phyloP scores from a whole-genome alignment of 2,797 vertebrate species.

The Lindbergichthys nudifrons region DNA sequence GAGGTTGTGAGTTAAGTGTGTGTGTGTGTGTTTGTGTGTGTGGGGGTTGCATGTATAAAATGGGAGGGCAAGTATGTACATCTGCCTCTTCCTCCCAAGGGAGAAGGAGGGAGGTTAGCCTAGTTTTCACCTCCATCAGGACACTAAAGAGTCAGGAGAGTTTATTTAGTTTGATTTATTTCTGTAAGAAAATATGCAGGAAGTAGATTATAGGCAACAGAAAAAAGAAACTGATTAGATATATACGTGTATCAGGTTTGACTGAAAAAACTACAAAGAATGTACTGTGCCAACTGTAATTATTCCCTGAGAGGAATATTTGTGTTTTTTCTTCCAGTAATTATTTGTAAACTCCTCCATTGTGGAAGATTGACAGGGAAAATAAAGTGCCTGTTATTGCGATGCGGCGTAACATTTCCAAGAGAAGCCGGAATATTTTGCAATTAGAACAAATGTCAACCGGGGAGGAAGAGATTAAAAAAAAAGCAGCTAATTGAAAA shows the following conservation, averaged over 20 bases:
- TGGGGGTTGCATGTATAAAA: slow-evolving; percentile 19
- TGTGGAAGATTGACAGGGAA: slow-evolving; percentile 71
- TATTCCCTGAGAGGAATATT: slow-evolving; percentile 66
- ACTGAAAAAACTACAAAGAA: slow-evolving; percentile 40
- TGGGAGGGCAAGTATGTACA: slow-evolving; percentile 47
- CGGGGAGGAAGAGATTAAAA: slow-evolving; percentile 10
- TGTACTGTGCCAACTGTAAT: slow-evolving; percentile 58
- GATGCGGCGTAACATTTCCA: slow-evolving; percentile 51
- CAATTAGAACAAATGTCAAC: slow-evolving; percentile 71
- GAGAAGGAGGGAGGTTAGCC: slow-evolving; percentile 50
- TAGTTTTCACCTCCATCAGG: slow-evolving; percentile 62
- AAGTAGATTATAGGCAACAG: background rate
- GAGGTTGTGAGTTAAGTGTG: slow-evolving; percentile 38
- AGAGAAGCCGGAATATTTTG: slow-evolving; percentile 53
- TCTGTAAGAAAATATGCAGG: background rate
- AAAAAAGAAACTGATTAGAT: slow-evolving; percentile 15
- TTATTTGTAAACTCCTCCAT: slow-evolving; percentile 64
- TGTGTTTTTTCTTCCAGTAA: slow-evolving; percentile 58
- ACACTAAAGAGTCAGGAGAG: slow-evolving; percentile 33
- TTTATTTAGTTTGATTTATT: too few species aligned
- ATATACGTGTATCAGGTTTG: slow-evolving; percentile 27
- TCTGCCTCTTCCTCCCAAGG: slow-evolving; percentile 59
- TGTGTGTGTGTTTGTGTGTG: slow-evolving; percentile 10
- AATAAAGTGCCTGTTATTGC: slow-evolving; percentile 59
- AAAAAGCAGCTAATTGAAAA: slow-evolving; percentile 71